Conservation (phyloP, 2,797 vertebrate species). For the Silurus lanzhouensis region DNA sequence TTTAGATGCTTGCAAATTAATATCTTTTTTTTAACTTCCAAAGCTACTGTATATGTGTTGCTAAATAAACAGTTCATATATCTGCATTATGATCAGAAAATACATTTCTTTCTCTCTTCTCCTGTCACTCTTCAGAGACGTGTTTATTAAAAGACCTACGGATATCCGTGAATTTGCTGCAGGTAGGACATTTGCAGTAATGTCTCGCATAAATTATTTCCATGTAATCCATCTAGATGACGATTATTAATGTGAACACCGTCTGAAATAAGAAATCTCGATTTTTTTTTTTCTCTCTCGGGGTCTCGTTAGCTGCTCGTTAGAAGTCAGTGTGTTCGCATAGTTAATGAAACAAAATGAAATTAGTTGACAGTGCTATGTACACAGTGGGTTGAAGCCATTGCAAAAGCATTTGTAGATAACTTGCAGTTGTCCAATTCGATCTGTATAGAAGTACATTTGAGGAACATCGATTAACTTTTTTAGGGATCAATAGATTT, state of each 20-base stretch:
- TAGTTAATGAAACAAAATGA: neutral
- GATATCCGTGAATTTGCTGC: constrained; percentile 73
- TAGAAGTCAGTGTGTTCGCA: neutral
- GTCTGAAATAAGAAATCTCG: neutral
- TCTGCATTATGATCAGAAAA: neutral
- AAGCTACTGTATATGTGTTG: neutral
- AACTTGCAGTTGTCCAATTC: neutral
- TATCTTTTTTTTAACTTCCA: neutral
- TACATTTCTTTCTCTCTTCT: constrained; percentile 3
- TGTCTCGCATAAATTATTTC: neutral
- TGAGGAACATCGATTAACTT: no score
- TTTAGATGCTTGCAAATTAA: no score
- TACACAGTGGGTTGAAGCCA: neutral
- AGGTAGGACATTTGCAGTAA: constrained; percentile 56
- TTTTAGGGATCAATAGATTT: neutral
- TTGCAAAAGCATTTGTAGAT: neutral
- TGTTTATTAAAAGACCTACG: constrained; percentile 69
- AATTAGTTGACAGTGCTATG: neutral
- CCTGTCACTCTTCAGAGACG: constrained; percentile 60
- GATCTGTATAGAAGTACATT: neutral
- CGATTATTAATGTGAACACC: neutral
- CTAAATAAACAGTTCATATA: neutral
- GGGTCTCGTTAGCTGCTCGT: neutral
- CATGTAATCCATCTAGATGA: neutral
- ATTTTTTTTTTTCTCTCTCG: neutral